Percentiles rank a stretch among this genome's conserved stretches.
Evolutionary conservation across 2,113 vertebrate genomes (phyloP).

Genomic region (Rafetus swinhoei): DNA sequence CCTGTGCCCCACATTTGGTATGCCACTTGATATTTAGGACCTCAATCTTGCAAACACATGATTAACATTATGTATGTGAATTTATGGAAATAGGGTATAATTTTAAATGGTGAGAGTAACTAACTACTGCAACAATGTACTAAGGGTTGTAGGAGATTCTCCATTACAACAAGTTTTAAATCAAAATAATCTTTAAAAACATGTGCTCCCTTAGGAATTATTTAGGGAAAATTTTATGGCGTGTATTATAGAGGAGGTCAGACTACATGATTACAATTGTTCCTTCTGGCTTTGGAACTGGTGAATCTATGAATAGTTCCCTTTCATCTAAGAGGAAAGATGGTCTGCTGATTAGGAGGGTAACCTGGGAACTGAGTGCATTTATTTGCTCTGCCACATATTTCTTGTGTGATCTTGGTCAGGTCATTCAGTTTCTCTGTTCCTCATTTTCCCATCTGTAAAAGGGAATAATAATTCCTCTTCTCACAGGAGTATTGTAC

Average conservation of each 20-base stretch:
- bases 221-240: too few species aligned
- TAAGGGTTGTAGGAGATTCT: too few species aligned
- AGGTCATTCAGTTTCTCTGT: fast-evolving
- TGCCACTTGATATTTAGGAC: not conserved
- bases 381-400: fast-evolving
- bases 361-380: not conserved
- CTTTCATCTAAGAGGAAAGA: not conserved
- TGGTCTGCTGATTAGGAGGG: not conserved
- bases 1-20: not conserved
- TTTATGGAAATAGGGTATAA: too few species aligned
- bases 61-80: not conserved
- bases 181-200: too few species aligned
- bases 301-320: not conserved
- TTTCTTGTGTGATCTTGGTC: fast-evolving
- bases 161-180: too few species aligned
- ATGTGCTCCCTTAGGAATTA: too few species aligned
- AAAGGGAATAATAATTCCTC: not conserved
- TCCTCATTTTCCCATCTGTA: not conserved
- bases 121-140: too few species aligned
- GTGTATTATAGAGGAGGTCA: too few species aligned
- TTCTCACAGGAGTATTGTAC: not conserved
- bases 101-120: too few species aligned
- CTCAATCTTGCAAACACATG: not conserved
- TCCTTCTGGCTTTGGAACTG: too few species aligned
- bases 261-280: too few species aligned